These are phyloP conservation scores for Mustela lutreola DNA, from an alignment of 2,113 vertebrate species.

Conservation along the genomic window DNA sequence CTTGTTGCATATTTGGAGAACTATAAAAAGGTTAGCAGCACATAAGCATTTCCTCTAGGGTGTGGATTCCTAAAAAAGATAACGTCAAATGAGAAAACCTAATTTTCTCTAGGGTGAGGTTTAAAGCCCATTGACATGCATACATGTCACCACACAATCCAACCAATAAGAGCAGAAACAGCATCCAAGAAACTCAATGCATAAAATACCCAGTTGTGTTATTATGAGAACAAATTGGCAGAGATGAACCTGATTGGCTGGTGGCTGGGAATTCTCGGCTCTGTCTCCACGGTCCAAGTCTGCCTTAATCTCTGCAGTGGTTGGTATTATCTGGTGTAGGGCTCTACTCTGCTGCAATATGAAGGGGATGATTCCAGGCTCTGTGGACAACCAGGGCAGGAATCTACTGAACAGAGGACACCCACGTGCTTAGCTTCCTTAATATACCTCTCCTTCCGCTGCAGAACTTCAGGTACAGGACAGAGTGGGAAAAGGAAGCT, in stretches of 20 bases:
- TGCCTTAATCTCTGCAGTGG: neutral
- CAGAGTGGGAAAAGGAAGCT: neutral
- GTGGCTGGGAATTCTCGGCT: neutral
- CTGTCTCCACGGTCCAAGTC: neutral
- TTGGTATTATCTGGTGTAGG: neutral
- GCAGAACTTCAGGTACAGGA: neutral
- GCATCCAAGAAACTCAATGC: neutral
- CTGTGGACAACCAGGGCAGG: neutral
- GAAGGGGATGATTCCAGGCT: neutral
- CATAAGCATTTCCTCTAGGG: neutral
- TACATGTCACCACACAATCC: neutral
- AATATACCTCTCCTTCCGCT: neutral
- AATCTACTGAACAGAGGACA: neutral
- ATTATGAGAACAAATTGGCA: neutral
- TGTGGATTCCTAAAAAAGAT: neutral
- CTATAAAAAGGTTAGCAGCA: neutral
- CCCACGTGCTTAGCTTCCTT: neutral
- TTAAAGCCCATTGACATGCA: neutral
- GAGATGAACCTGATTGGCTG: neutral
- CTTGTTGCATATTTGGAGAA: neutral
- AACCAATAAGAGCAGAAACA: neutral
- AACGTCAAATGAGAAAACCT: neutral
- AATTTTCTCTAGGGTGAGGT: neutral
- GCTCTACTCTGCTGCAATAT: neutral
- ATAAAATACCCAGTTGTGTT: neutral